A percentile compares a stretch with the other conserved stretches of the same genome.
Conservation (phyloP, 2,113 vertebrate genomes). For the Psettodes erumei region DNA sequence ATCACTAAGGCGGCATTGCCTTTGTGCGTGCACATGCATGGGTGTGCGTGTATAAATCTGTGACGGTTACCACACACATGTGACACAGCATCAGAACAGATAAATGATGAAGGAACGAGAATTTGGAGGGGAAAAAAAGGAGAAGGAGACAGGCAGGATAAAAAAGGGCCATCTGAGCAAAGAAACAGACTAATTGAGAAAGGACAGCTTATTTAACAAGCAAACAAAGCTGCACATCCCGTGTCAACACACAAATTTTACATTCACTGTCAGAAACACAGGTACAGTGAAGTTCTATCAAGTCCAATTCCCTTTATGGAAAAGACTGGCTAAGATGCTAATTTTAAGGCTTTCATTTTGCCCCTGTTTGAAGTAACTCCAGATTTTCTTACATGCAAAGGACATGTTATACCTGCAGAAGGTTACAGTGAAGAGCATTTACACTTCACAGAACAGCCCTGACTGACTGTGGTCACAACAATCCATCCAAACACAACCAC, state of each 20-base stretch:
- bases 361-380: not conserved
- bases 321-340: not conserved
- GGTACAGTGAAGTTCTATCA: not conserved
- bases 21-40: conserved; percentile 6
- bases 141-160: not conserved
- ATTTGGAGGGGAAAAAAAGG: not conserved
- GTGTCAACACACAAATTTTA: not conserved
- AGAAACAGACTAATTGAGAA: not conserved
- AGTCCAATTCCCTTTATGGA: not conserved
- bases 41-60: not conserved
- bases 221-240: not conserved
- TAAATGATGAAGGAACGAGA: not conserved
- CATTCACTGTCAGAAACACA: not conserved
- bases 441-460: too few relatives aligned
- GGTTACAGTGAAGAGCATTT: not conserved
- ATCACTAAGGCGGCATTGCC: conserved; percentile 20
- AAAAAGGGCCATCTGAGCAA: conserved; percentile 6
- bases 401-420: not conserved
- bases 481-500: not conserved
- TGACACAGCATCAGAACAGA: conserved; percentile 14
- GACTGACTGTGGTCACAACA: not conserved
- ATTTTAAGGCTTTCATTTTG: not conserved
- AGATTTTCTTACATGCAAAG: not conserved
- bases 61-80: not conserved
- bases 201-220: not conserved